A percentile compares a stretch with the other conserved stretches of the same genome.
Evolutionary conservation across 92 coral and sea anemone genomes (phyloP).

Genomic region (Anthopleura xanthogrammica): DNA sequence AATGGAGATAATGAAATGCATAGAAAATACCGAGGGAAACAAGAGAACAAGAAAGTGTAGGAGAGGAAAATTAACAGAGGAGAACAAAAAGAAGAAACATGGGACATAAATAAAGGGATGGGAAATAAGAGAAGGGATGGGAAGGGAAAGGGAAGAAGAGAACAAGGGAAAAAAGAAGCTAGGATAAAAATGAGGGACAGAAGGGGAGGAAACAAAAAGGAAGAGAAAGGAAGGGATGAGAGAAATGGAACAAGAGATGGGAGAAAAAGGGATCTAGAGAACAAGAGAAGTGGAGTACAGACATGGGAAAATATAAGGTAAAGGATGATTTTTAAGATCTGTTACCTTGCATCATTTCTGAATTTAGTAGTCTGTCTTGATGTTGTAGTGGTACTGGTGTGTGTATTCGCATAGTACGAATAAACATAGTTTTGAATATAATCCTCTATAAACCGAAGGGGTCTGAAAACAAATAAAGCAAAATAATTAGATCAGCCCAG

Average conservation of each 20-base stretch:
- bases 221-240: not conserved
- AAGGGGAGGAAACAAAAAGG: not conserved
- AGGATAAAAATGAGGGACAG: not conserved
- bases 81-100: too few species aligned
- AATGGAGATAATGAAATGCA: not conserved
- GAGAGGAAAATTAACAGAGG: too few species aligned
- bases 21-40: too few species aligned
- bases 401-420: conserved; percentile 75
- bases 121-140: too few species aligned
- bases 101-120: too few species aligned
- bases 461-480: conserved; percentile 33
- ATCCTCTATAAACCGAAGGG: conserved; percentile 71
- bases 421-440: conserved; percentile 70
- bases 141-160: too few species aligned
- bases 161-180: too few species aligned
- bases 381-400: conserved; percentile 78
- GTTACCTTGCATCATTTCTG: conserved; percentile 79
- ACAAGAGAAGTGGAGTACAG: not conserved
- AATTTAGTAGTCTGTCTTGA: conserved; percentile 80
- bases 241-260: not conserved
- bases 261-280: not conserved
- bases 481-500: not conserved
- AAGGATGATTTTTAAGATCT: not conserved
- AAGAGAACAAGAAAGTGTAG: too few species aligned
- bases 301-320: not conserved